phyloP scores from a whole-genome alignment of 2,113 vertebrate genomes.

The Salvelinus sp. region DNA sequence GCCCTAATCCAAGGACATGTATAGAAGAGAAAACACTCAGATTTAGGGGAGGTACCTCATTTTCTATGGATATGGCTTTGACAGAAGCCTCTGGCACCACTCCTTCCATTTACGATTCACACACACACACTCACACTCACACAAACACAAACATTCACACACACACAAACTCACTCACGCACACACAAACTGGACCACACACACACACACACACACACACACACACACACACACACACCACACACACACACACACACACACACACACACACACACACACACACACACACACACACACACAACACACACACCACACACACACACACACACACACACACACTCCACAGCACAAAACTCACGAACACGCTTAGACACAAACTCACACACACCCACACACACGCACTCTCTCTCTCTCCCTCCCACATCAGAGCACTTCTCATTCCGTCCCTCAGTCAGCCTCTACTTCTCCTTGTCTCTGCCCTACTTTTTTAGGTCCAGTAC shows the following conservation, averaged over 20 bases:
- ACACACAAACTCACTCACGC: not conserved
- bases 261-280: too few species aligned
- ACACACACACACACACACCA: too few species aligned
- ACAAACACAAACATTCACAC: not conserved
- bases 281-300: not conserved
- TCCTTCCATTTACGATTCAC: not conserved
- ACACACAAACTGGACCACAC: not conserved
- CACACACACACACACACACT: not conserved
- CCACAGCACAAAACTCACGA: too few species aligned
- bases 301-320: not conserved
- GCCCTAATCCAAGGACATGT: constrained; percentile 9
- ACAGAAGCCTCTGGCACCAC: constrained; percentile 31
- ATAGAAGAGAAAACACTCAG: constrained; percentile 18
- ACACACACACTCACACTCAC: not conserved
- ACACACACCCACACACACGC: not conserved
- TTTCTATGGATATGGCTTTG: constrained; percentile 30
- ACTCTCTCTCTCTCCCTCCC: not conserved
- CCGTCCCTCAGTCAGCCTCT: not conserved
- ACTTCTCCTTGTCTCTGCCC: constrained; percentile 9
- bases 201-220: not conserved
- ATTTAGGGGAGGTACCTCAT: constrained; percentile 23
- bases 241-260: too few species aligned
- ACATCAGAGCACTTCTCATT: not conserved
- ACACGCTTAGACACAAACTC: too few species aligned
- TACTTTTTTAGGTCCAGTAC: not conserved